These are phyloP conservation scores for Valencia hispanica DNA, from an alignment of 2,797 vertebrate genomes.

Conservation along the genomic window DNA sequence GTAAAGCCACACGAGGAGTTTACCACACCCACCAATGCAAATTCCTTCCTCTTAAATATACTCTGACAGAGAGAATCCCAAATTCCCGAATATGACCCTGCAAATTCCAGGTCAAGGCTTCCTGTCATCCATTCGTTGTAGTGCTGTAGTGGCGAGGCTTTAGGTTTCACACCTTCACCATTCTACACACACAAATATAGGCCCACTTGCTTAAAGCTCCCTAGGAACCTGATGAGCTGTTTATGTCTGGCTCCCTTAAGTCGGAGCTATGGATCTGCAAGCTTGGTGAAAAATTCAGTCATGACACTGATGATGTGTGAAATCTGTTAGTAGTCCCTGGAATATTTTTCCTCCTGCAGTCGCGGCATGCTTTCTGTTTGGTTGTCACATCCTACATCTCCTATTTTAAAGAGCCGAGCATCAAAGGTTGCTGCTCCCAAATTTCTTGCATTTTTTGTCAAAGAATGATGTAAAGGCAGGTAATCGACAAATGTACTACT, in stretches of 20 bases:
- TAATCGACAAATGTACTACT: neutral
- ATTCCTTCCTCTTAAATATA: constrained; percentile 57
- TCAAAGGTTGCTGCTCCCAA: constrained; percentile 32
- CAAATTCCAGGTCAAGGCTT: constrained; percentile 64
- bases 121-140: constrained; percentile 53
- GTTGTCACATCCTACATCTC: constrained; percentile 75
- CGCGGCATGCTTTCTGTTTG: constrained; percentile 41
- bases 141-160: constrained; percentile 45
- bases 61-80: constrained; percentile 63
- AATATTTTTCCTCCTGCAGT: constrained; percentile 55
- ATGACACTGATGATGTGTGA: constrained; percentile 64
- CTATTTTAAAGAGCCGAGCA: constrained; percentile 45
- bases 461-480: neutral
- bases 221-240: constrained; percentile 28
- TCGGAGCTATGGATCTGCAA: constrained; percentile 37
- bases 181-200: constrained; percentile 7
- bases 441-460: neutral
- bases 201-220: constrained; percentile 41
- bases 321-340: constrained; percentile 31
- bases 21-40: constrained; percentile 49
- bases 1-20: constrained; percentile 50
- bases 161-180: constrained; percentile 64
- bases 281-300: constrained; percentile 37
- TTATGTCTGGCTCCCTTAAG: constrained; percentile 56
- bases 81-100: constrained; percentile 64